These are phyloP conservation scores for Malurus elegans DNA, from an alignment of 2,113 vertebrate genomes.

Conservation along the genomic window DNA sequence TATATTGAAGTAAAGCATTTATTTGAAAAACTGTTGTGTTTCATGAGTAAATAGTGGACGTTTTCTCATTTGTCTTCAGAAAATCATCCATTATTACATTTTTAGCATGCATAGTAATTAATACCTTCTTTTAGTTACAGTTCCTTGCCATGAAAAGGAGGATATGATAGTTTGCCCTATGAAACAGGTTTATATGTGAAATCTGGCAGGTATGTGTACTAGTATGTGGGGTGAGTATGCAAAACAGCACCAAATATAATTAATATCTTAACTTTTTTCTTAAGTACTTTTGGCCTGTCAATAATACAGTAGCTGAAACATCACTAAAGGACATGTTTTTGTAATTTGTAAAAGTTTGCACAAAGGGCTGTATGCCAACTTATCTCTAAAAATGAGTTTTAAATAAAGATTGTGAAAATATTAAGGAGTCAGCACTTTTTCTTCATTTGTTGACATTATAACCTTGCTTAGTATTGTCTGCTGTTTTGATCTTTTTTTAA, in stretches of 20 bases:
- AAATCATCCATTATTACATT: background rate
- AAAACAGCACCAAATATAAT: background rate
- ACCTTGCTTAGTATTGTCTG: background rate
- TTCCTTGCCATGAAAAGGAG: conserved; percentile 75
- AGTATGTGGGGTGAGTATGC: background rate
- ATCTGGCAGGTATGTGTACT: conserved; percentile 71
- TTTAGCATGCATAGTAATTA: background rate
- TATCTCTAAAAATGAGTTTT: background rate
- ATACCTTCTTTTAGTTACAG: conserved; percentile 57
- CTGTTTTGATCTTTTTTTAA: background rate
- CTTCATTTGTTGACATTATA: background rate
- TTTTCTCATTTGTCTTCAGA: background rate
- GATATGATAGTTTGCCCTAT: conserved; percentile 71
- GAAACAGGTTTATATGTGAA: conserved; percentile 76
- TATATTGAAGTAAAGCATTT: background rate
- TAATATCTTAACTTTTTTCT: background rate
- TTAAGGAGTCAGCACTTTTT: background rate
- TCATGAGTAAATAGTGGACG: background rate
- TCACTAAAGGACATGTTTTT: background rate
- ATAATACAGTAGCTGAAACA: background rate
- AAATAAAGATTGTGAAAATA: background rate
- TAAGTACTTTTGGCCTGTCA: background rate
- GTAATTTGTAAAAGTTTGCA: background rate
- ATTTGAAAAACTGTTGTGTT: background rate
- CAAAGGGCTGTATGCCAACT: background rate